Evolutionary conservation across 2,113 vertebrate genomes (phyloP).

Genomic region (Plecturocebus donacophilus): DNA sequence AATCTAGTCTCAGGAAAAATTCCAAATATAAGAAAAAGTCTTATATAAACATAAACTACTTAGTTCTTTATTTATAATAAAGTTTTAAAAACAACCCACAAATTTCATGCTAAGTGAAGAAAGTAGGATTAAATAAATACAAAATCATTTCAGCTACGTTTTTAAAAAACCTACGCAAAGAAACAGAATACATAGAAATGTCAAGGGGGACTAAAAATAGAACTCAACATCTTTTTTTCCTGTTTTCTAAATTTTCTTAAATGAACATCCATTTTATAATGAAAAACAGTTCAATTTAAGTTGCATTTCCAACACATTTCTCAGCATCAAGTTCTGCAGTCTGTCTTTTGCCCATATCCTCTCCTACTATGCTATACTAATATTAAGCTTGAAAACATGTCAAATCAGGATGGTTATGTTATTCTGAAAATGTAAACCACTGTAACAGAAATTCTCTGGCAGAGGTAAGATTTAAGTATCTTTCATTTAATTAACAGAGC

Average conservation of each 20-base stretch:
- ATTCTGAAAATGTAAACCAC: conserved; percentile 22
- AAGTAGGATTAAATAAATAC: neutral
- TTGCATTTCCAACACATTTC: neutral
- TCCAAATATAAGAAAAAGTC: neutral
- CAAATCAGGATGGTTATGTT: neutral
- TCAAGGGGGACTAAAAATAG: neutral
- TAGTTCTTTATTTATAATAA: neutral
- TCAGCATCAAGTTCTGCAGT: neutral
- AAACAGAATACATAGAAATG: neutral
- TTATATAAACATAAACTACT: neutral
- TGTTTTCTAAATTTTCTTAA: conserved; percentile 36
- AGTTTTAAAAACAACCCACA: neutral
- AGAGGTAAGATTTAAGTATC: conserved; percentile 18
- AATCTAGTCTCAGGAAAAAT: conserved; percentile 24
- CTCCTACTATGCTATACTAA: neutral
- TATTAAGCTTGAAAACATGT: conserved; percentile 7
- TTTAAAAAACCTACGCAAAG: neutral
- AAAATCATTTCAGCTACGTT: neutral
- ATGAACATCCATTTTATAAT: neutral
- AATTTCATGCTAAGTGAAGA: conserved; percentile 24
- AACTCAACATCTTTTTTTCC: neutral
- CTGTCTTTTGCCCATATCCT: neutral
- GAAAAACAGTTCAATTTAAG: neutral
- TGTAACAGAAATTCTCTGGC: neutral
- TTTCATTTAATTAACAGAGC: conserved; percentile 17